Evolutionary conservation across 2,113 vertebrate genomes (phyloP), one percentile per base, ranked within the genome.

Genomic region (Corythaeola cristata): DNA sequence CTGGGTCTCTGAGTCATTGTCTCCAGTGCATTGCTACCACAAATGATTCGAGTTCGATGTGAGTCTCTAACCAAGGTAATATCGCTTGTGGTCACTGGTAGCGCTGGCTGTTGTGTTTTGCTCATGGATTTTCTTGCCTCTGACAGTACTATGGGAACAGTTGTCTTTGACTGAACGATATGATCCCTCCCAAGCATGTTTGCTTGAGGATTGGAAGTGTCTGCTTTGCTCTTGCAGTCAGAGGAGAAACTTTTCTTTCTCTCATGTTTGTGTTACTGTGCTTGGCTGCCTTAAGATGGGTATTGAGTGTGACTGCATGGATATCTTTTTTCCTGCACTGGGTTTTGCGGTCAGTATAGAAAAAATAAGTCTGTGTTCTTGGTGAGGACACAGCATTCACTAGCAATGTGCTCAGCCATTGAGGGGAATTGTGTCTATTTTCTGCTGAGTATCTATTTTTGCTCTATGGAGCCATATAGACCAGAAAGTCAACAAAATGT

Each of bases 21-120:
- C 85, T 86, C n/a, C 2, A 3, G 20, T 53, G 35, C 49, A 22
- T 63, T 0, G 0, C 58, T 78, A 11, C 60, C 10, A 2, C 20
- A 47, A 62, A 49, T 44, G 3, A 49, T 56, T 82, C 0, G 3
- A 41, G 30, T 77, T 93, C 3, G 2, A 8, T 91, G 64, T 47
- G 20, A 45, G 30, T 75, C 84, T 83, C 52, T 94, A 88, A 79
- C 58, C 33, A 86, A 95, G 95, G 76, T 87, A 94, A 74, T 74
- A 49, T 18, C 19, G 47, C 33, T 88, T 0, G 0, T 73, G 9
- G 23, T 81, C 27, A 12, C 44, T 79, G 58, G 30, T 82, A 30
- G 33, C 78, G 37, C 52, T 75, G 56, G 11, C 23, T 83, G 66
- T 72, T 5, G 1, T 41, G 37, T 55, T 89, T 81, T 39, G 6